Evolutionary conservation across 92 coral and sea anemone genomes (phyloP), one percentile per base, ranked within the genome.

Genomic region (Porites rus): DNA sequence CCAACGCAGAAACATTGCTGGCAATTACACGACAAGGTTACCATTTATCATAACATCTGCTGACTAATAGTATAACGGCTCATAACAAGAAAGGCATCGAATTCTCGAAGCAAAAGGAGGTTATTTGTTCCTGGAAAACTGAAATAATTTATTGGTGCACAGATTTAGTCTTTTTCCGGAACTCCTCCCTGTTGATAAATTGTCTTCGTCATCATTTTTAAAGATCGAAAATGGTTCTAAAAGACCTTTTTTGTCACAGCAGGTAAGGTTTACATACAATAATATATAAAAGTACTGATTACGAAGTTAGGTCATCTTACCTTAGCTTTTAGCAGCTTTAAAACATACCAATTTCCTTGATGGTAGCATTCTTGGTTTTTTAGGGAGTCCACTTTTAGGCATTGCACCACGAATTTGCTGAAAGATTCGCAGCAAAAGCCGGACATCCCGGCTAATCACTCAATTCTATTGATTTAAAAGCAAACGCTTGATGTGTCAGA

Each of bases 211-310:
- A 4, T 2, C 53, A 7, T 72, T n/a, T 43, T 3, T 52, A 16
- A 17, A 38, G 10, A 22, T 18, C 3, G 79, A 52, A 53, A 17
- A 81, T 81, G 85, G 67, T 31, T 38, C 18, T 53, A 10, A 74
- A 73, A 43, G 90, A 80, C 79, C 70, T 87, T 18, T 81, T 87
- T 20, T 20, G n/a, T 51, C 80, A 21, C 1, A 76, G 80, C 56
- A 87, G 90, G 90, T 87, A 79, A n/a, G 43, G 24, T 10, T 56
- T 6, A 56, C 10, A 10, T 10, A 13, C 22, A 53, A 14, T 18
- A 80, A 19, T 50, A 79, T 19, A 14, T 8, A 24, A 21, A 2
- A 28, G 18, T 74, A 28, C 31, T 28, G 31, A 28, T 28, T n/a
- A 10, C 25, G 0, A 38, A 4, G 46, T 38, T 28, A 28, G 0